These are phyloP conservation scores for Sipunculus nudus DNA, from an alignment of 2,888 invertebrate genomes.

Conservation along the genomic window DNA sequence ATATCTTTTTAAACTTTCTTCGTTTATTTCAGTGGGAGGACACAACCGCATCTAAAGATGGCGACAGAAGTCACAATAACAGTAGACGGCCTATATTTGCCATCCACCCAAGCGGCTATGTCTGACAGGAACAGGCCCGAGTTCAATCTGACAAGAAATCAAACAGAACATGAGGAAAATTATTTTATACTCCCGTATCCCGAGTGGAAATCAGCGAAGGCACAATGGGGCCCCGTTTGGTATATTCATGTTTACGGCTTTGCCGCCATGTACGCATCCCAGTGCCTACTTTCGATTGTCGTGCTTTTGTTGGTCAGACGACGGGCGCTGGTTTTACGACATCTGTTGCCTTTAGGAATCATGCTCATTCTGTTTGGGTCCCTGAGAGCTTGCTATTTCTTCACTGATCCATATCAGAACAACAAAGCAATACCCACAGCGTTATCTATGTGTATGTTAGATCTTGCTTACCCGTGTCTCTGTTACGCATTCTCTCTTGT, in stretches of 20 bases:
- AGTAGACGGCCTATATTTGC: no score
- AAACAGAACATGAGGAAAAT: no score
- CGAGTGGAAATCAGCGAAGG: constrained; percentile 55
- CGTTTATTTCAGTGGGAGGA: no score
- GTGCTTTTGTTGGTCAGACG: constrained; percentile 71
- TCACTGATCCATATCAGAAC: constrained; percentile 72
- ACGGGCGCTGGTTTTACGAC: no score
- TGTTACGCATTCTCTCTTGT: constrained; percentile 72
- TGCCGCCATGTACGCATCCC: constrained; percentile 70
- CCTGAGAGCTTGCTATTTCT: constrained; percentile 69
- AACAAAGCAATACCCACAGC: constrained; percentile 69
- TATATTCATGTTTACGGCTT: constrained; percentile 71
- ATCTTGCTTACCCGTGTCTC: constrained; percentile 71
- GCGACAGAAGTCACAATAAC: no score
- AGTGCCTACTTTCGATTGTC: constrained; percentile 71
- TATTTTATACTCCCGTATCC: no score
- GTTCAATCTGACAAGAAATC: no score
- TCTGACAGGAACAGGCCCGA: no score
- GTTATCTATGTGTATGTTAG: constrained; percentile 70
- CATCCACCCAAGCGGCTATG: no score
- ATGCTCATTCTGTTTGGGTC: constrained; percentile 70
- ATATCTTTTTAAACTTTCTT: no score
- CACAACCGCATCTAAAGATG: no score
- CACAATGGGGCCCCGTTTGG: constrained; percentile 69
- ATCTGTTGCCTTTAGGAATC: no score